Conservation (phyloP, 1,140 invertebrate species). For the Asobara japonica region DNA sequence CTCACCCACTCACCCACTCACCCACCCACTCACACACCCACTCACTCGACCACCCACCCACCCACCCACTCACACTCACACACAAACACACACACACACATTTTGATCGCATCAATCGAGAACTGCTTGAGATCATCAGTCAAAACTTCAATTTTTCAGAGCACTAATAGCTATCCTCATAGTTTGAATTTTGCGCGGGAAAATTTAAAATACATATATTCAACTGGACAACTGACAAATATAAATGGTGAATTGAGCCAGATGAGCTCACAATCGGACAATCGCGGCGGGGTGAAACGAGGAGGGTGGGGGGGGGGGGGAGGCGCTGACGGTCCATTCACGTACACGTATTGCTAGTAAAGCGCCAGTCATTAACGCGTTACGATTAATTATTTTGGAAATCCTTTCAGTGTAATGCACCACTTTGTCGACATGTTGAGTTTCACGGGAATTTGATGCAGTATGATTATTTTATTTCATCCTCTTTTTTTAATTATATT, state of each 20-base stretch:
- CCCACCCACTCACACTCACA: too few relatives aligned
- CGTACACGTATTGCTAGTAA: neutral
- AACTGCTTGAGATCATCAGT: too few relatives aligned
- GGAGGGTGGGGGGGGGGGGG: neutral
- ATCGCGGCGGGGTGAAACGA: neutral
- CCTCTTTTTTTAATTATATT: too few relatives aligned
- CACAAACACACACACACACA: too few relatives aligned
- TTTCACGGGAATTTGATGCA: neutral
- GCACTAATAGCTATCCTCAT: too few relatives aligned
- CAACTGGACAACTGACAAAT: slow-evolving; percentile 23
- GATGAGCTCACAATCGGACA: slow-evolving; percentile 6
- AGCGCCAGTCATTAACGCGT: slow-evolving; percentile 24
- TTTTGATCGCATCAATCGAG: too few relatives aligned
- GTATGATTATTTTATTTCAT: neutral
- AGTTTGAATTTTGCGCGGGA: too few relatives aligned
- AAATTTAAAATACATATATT: too few relatives aligned
- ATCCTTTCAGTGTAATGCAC: neutral
- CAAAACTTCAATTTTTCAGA: too few relatives aligned
- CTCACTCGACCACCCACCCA: too few relatives aligned
- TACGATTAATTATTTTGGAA: slow-evolving; percentile 34
- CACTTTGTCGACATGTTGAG: neutral
- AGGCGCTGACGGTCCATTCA: neutral
- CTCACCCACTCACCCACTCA: too few relatives aligned
- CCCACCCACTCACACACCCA: too few relatives aligned
- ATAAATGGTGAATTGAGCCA: slow-evolving; percentile 18